Conservation (phyloP, 2,888 invertebrate species). For the Catocala fraxini region DNA sequence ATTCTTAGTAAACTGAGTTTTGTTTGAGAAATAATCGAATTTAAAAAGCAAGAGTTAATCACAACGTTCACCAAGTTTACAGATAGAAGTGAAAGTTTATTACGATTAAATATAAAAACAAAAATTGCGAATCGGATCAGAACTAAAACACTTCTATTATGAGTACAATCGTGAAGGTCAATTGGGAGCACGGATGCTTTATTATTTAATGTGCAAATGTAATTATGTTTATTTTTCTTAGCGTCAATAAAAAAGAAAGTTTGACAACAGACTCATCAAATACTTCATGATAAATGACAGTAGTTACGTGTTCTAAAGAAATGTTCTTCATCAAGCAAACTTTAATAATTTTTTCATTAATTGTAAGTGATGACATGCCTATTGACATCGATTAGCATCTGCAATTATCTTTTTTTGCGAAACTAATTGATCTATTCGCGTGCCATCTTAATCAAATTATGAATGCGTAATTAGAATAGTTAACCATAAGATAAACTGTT, state of each 20-base stretch:
- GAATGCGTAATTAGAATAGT: slow-evolving; percentile 18
- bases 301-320: background rate
- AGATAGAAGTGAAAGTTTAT: slow-evolving; percentile 75
- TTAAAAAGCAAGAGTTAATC: slow-evolving; percentile 69
- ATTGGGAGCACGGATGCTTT: slow-evolving; percentile 47
- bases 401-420: slow-evolving; percentile 12
- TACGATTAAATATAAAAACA: slow-evolving; percentile 61
- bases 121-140: slow-evolving; percentile 50
- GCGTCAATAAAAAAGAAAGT: slow-evolving; percentile 41
- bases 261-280: slow-evolving; percentile 30
- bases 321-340: background rate
- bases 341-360: slow-evolving; percentile 11
- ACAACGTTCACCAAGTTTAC: slow-evolving; percentile 66
- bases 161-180: slow-evolving; percentile 63
- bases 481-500: slow-evolving; percentile 3
- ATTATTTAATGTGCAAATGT: slow-evolving; percentile 41
- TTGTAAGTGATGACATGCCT: slow-evolving; percentile 14
- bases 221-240: slow-evolving; percentile 39
- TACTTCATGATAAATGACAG: slow-evolving; percentile 9
- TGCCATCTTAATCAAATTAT: slow-evolving; percentile 13
- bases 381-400: slow-evolving; percentile 5
- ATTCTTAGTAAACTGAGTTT: slow-evolving; percentile 28
- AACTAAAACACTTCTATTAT: slow-evolving; percentile 57
- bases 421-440: slow-evolving; percentile 17
- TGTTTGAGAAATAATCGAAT: slow-evolving; percentile 58